Conservation (phyloP, 2,113 vertebrate genomes). For the Chitala chitala region DNA sequence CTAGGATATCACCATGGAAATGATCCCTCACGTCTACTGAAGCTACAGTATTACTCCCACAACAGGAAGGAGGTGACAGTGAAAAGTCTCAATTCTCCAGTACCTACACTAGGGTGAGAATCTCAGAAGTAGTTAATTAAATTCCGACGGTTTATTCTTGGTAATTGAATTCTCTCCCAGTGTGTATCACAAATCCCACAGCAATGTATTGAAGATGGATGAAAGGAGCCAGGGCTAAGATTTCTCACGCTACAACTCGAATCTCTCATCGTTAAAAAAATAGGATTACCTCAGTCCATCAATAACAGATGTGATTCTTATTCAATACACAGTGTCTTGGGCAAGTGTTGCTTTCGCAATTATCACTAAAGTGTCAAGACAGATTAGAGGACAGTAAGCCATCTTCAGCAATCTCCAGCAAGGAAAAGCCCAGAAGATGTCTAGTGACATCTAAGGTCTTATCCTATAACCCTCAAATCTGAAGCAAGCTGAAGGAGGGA, state of each 20-base stretch:
- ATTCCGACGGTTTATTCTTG: slow-evolving; percentile 24
- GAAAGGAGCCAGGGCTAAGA: slow-evolving; percentile 21
- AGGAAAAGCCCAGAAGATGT: slow-evolving; percentile 35
- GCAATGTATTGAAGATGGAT: not conserved
- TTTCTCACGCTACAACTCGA: slow-evolving; percentile 45
- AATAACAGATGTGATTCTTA: slow-evolving; percentile 38
- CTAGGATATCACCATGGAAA: slow-evolving; percentile 8
- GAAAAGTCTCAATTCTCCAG: slow-evolving; percentile 5
- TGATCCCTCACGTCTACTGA: not conserved
- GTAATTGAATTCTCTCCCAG: slow-evolving; percentile 25
- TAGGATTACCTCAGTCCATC: slow-evolving; percentile 38
- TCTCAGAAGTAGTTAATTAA: slow-evolving; percentile 22
- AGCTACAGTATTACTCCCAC: slow-evolving; percentile 6
- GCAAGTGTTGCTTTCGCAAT: slow-evolving; percentile 48
- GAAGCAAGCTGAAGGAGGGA: slow-evolving; percentile 24
- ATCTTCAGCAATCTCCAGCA: slow-evolving; percentile 44
- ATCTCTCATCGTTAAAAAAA: slow-evolving; percentile 36
- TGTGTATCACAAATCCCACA: slow-evolving; percentile 6
- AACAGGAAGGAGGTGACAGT: slow-evolving; percentile 2
- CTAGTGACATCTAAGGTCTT: slow-evolving; percentile 42
- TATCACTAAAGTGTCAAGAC: slow-evolving; percentile 60
- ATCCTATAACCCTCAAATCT: slow-evolving; percentile 32
- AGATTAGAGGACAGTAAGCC: slow-evolving; percentile 52
- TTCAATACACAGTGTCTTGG: slow-evolving; percentile 49
- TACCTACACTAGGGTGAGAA: slow-evolving; percentile 15